These are phyloP conservation scores for Agrotis segetum DNA, from an alignment of 2,888 invertebrate genomes.

Conservation along the genomic window DNA sequence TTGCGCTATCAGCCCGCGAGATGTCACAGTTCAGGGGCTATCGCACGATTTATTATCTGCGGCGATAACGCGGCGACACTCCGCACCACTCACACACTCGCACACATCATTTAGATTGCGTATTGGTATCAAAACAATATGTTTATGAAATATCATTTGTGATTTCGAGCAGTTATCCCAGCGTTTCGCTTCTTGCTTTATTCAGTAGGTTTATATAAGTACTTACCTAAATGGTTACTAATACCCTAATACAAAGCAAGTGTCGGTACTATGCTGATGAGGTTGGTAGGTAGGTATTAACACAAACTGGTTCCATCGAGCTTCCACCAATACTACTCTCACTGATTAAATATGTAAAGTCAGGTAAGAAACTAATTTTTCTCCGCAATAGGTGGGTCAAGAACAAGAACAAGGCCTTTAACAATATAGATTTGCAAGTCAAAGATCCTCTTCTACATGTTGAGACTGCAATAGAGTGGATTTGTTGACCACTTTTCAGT, in stretches of 20 bases:
- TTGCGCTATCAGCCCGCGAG: constrained; percentile 56
- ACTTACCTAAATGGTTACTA: no score
- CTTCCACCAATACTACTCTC: background rate
- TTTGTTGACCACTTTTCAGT: no score
- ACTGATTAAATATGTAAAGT: constrained; percentile 18
- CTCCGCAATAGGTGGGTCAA: background rate
- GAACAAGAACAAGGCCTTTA: no score
- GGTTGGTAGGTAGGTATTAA: background rate
- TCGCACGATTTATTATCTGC: constrained; percentile 64
- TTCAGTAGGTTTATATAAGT: background rate
- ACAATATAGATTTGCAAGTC: no score
- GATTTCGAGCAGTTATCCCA: background rate
- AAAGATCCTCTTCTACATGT: background rate
- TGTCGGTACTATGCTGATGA: background rate
- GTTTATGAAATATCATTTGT: background rate
- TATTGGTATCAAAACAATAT: constrained; percentile 22
- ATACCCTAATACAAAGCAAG: background rate
- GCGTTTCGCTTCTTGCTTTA: background rate
- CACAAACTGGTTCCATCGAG: background rate
- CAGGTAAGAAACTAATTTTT: background rate
- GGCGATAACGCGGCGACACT: constrained; percentile 49
- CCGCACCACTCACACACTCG: constrained; percentile 15
- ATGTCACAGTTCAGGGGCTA: constrained; percentile 68
- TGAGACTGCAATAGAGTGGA: no score
- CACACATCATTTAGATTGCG: constrained; percentile 14